Conservation (phyloP, 1,140 invertebrate genomes). For the Cryptotermes secundus region DNA sequence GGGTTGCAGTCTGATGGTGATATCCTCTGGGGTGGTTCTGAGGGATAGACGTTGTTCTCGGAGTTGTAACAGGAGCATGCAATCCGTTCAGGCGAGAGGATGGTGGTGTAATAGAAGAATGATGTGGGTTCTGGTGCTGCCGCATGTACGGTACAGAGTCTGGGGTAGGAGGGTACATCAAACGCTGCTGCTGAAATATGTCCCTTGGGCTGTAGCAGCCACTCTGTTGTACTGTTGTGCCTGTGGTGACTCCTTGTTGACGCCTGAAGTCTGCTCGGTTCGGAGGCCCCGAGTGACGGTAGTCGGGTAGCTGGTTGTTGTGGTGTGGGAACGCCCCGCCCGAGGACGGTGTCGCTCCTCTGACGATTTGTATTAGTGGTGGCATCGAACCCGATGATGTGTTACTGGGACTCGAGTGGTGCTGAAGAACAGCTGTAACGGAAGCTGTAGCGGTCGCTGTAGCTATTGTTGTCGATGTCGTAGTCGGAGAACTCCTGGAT, state of each 20-base stretch:
- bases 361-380: constrained; percentile 16
- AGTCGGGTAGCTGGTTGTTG: neutral
- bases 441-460: constrained; percentile 35
- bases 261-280: constrained; percentile 15
- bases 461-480: constrained; percentile 34
- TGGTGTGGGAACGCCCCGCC: neutral
- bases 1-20: neutral
- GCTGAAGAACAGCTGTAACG: constrained; percentile 30
- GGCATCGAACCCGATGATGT: constrained; percentile 25
- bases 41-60: constrained; percentile 45
- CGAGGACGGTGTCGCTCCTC: constrained; percentile 8
- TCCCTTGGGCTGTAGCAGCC: constrained; percentile 31
- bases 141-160: constrained; percentile 23
- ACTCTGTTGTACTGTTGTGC: neutral
- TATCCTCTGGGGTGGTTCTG: neutral
- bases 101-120: constrained; percentile 5
- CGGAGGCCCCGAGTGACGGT: neutral
- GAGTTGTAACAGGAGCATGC: constrained; percentile 36
- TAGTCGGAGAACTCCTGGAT: constrained; percentile 38
- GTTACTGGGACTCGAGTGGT: constrained; percentile 31
- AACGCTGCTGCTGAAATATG: constrained; percentile 32
- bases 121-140: constrained; percentile 27
- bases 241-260: neutral
- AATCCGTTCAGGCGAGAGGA: constrained; percentile 38
- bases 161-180: constrained; percentile 46